Evolutionary conservation across 2,888 invertebrate species (phyloP).

Genomic region (Galerucella pusilla): DNA sequence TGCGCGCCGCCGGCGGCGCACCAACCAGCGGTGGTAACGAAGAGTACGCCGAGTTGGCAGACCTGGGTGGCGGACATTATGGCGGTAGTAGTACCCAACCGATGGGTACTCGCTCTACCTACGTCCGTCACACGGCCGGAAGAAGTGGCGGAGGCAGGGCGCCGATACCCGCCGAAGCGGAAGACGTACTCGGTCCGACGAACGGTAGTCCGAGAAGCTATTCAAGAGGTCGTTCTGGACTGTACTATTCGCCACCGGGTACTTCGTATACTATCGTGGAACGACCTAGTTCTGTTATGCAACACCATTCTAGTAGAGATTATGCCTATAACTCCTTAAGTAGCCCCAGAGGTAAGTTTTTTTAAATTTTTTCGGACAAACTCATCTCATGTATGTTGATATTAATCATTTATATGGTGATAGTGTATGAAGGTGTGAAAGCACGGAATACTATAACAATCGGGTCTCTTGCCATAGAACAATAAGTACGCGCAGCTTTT

Average conservation of each 20-base stretch:
- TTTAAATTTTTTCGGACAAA: not conserved
- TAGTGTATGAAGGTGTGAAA: too few relatives aligned
- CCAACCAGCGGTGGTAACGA: slow-evolving; percentile 58
- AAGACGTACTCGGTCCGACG: slow-evolving; percentile 71
- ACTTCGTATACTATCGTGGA: slow-evolving; percentile 91
- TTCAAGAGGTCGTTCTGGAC: slow-evolving; percentile 72
- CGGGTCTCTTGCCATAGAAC: too few relatives aligned
- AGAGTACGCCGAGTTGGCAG: slow-evolving; percentile 65
- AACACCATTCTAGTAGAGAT: slow-evolving; percentile 67
- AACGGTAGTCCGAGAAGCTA: slow-evolving; percentile 64
- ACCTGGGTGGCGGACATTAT: slow-evolving; percentile 60
- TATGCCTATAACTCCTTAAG: slow-evolving; percentile 66
- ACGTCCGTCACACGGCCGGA: slow-evolving; percentile 33
- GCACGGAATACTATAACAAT: too few relatives aligned
- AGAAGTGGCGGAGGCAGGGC: slow-evolving; percentile 66
- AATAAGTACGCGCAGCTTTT: too few relatives aligned
- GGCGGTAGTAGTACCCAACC: slow-evolving; percentile 31
- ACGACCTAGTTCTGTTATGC: slow-evolving; percentile 75
- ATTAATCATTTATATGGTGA: too few relatives aligned
- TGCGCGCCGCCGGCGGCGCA: slow-evolving; percentile 48
- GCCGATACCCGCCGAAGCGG: slow-evolving; percentile 69
- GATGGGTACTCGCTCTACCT: slow-evolving; percentile 24
- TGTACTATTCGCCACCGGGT: slow-evolving; percentile 89
- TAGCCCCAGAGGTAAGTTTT: slow-evolving; percentile 59
- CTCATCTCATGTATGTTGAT: too few relatives aligned